phyloP scores from a whole-genome alignment of 2,797 vertebrate species.

The Paratrypauchen microcephalus region DNA sequence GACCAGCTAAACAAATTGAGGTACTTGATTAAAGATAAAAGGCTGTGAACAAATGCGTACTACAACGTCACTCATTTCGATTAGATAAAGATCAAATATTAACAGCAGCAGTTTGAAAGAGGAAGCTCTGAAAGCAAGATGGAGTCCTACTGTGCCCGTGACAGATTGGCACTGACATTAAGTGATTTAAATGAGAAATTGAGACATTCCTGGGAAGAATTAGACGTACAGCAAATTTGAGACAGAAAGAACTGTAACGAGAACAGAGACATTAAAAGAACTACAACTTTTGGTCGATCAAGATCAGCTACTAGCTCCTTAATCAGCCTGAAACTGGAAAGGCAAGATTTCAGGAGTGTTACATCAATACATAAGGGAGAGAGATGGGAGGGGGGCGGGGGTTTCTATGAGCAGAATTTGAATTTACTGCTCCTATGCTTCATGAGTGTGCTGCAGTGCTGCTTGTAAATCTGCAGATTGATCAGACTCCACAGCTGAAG shows the following conservation, averaged over 20 bases:
- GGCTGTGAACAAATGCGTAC: neutral
- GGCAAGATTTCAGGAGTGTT: constrained; percentile 67
- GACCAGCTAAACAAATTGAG: neutral
- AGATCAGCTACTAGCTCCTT: constrained; percentile 50
- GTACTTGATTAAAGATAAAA: constrained; percentile 2
- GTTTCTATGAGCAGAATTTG: constrained; percentile 56
- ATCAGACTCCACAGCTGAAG: constrained; percentile 68
- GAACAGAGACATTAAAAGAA: constrained; percentile 42
- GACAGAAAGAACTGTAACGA: constrained; percentile 25
- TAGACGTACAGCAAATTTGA: constrained; percentile 26
- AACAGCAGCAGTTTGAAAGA: constrained; percentile 5
- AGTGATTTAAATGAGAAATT: constrained; percentile 54
- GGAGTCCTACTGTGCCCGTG: constrained; percentile 40
- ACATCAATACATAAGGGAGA: constrained; percentile 59
- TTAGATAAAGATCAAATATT: constrained; percentile 46
- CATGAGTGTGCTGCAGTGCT: constrained; percentile 68
- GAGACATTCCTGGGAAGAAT: constrained; percentile 42
- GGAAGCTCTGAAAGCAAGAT: constrained; percentile 28
- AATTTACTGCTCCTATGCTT: constrained; percentile 73
- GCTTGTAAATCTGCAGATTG: constrained; percentile 75
- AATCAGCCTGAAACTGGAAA: constrained; percentile 49
- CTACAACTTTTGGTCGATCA: constrained; percentile 44
- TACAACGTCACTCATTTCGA: constrained; percentile 33
- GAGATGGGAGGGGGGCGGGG: constrained; percentile 32
- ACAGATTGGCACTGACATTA: constrained; percentile 51